Evolutionary conservation across 2,113 vertebrate species (phyloP).

Genomic region (Oceanodroma tethys): DNA sequence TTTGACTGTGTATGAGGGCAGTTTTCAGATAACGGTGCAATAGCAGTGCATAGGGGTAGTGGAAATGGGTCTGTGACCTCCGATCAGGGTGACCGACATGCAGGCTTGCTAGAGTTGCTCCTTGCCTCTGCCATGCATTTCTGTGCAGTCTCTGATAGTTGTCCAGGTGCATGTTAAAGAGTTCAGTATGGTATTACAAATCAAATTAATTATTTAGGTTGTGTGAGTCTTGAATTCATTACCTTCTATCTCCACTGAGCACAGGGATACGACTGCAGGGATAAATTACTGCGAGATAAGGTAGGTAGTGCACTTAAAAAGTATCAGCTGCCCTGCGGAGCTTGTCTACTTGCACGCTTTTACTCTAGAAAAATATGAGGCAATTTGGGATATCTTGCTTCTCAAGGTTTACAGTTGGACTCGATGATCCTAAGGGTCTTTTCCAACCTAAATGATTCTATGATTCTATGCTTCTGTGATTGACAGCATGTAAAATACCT

Average conservation of each 20-base stretch:
- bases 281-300: not conserved
- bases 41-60: not conserved
- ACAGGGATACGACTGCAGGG: not conserved
- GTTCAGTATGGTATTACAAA: not conserved
- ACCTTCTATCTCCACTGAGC: not conserved
- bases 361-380: not conserved
- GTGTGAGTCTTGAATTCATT: not conserved
- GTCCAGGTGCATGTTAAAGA: not conserved
- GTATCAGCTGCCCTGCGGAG: not conserved
- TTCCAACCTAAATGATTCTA: not conserved
- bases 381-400: not conserved
- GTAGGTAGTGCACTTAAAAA: not conserved
- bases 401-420: not conserved
- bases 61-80: not conserved
- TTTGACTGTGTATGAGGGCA: not conserved
- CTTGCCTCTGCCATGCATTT: not conserved
- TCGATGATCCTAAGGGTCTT: not conserved
- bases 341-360: not conserved
- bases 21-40: not conserved
- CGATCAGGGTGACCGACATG: rapidly evolving
- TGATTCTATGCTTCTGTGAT: not conserved
- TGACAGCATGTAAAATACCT: not conserved
- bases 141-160: not conserved
- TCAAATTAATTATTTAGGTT: slow-evolving; percentile 40
- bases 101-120: not conserved